Evolutionary conservation across 2,797 vertebrate species (phyloP).

Genomic region (Takifugu rubripes): DNA sequence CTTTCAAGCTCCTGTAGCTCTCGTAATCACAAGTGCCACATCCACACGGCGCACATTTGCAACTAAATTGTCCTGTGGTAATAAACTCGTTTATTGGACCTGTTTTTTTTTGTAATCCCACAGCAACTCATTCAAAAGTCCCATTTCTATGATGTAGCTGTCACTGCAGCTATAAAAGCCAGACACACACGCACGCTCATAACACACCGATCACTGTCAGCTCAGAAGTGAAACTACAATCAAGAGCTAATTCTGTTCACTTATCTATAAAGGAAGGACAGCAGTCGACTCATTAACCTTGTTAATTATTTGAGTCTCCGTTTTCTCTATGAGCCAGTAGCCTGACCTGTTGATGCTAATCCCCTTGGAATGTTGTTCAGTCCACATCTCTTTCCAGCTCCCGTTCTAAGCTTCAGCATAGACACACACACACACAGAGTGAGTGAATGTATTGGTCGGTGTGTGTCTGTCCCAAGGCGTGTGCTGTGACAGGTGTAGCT

Average conservation of each 20-base stretch:
- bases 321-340: slow-evolving; percentile 25
- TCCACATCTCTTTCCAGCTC: slow-evolving; percentile 17
- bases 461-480: slow-evolving; percentile 59
- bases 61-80: slow-evolving; percentile 76
- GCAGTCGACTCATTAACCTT: slow-evolving; percentile 56
- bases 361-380: slow-evolving; percentile 13
- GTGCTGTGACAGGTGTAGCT: slow-evolving; percentile 76
- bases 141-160: slow-evolving; percentile 67
- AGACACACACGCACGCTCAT: slow-evolving; percentile 25
- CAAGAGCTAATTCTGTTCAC: slow-evolving; percentile 61
- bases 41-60: slow-evolving; percentile 70
- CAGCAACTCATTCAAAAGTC: slow-evolving; percentile 44
- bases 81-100: slow-evolving; percentile 64
- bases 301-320: slow-evolving; percentile 61
- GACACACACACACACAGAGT: slow-evolving; percentile 42
- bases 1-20: slow-evolving; percentile 31
- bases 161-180: slow-evolving; percentile 52
- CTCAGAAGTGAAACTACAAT: slow-evolving; percentile 65
- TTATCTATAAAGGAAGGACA: slow-evolving; percentile 61
- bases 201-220: slow-evolving; percentile 56
- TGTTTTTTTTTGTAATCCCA: slow-evolving; percentile 39
- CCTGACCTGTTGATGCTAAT: slow-evolving; percentile 22
- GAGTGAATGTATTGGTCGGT: slow-evolving; percentile 9
- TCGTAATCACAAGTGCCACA: slow-evolving; percentile 70
- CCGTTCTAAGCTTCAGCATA: slow-evolving; percentile 38